Conservation (phyloP, 2,113 vertebrate genomes). For the Galemys pyrenaicus region DNA sequence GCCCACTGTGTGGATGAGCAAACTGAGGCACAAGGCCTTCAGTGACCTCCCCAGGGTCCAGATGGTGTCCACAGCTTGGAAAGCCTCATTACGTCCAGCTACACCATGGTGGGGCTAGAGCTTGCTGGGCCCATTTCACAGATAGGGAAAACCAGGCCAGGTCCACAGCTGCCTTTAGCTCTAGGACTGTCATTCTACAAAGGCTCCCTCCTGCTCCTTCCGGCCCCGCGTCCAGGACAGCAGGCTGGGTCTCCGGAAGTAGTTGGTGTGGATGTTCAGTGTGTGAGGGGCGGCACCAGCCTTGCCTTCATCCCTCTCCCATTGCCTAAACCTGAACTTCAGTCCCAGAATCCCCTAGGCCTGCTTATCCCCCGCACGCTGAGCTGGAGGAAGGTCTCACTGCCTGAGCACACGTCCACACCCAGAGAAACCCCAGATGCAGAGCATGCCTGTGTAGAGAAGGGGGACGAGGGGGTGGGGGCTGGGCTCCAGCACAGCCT, state of each 20-base stretch:
- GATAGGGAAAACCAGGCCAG: not conserved
- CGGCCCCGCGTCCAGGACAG: not conserved
- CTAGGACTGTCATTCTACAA: not conserved
- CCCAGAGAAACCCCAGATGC: conserved; percentile 59
- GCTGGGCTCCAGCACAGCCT: fast-evolving
- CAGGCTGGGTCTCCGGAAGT: not conserved
- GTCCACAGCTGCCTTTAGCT: not conserved
- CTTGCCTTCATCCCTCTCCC: not conserved
- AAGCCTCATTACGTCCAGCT: not conserved
- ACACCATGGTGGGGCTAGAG: fast-evolving
- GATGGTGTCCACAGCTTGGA: not conserved
- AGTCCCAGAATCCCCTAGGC: not conserved
- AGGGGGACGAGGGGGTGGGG: too few species aligned
- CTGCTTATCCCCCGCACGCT: not conserved
- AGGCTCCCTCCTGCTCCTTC: not conserved
- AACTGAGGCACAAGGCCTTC: not conserved
- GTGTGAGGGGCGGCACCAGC: not conserved
- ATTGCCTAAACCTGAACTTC: not conserved
- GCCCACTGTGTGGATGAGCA: not conserved
- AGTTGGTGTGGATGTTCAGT: too few species aligned
- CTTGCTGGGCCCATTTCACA: not conserved
- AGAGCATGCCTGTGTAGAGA: not conserved
- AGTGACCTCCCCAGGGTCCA: not conserved
- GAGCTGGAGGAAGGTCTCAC: not conserved
- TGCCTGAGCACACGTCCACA: conserved; percentile 74